Conservation (phyloP, 2,797 vertebrate species). For the Hemibagrus guttatus region DNA sequence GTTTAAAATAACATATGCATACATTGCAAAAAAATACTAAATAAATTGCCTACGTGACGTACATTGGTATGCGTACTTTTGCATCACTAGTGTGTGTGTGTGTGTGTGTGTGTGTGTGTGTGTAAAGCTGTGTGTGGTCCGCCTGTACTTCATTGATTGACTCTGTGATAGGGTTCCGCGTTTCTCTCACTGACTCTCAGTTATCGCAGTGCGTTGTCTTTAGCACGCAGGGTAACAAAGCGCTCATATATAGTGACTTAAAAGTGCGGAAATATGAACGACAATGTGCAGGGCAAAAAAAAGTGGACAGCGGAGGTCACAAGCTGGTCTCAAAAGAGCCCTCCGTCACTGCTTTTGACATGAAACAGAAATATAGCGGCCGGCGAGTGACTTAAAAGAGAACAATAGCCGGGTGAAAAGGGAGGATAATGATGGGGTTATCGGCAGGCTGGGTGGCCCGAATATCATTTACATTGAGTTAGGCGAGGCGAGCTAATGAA, state of each 20-base stretch:
- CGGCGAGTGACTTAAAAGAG: constrained; percentile 63
- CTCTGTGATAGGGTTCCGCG: constrained; percentile 55
- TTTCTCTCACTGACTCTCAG: constrained; percentile 49
- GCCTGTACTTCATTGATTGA: constrained; percentile 61
- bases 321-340: constrained; percentile 53
- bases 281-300: constrained; percentile 42
- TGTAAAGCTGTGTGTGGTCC: constrained; percentile 59
- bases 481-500: constrained; percentile 52
- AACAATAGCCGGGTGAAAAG: constrained; percentile 57
- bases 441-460: constrained; percentile 63
- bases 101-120: constrained; percentile 43
- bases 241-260: constrained; percentile 21
- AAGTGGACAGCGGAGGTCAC: constrained; percentile 54
- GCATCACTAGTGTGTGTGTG: background rate
- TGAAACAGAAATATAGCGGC: constrained; percentile 60
- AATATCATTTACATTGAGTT: constrained; percentile 61
- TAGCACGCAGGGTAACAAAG: constrained; percentile 52
- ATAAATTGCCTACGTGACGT: background rate
- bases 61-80: no score
- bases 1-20: background rate
- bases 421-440: constrained; percentile 63
- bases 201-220: constrained; percentile 50
- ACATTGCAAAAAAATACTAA: background rate
- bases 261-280: constrained; percentile 55
- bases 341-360: constrained; percentile 55